A percentile compares a stretch with the other conserved stretches of the same genome.
These are phyloP conservation scores for Pseudococcus jackbeardsleyi DNA, from an alignment of 2,888 invertebrate genomes.

Conservation along the genomic window DNA sequence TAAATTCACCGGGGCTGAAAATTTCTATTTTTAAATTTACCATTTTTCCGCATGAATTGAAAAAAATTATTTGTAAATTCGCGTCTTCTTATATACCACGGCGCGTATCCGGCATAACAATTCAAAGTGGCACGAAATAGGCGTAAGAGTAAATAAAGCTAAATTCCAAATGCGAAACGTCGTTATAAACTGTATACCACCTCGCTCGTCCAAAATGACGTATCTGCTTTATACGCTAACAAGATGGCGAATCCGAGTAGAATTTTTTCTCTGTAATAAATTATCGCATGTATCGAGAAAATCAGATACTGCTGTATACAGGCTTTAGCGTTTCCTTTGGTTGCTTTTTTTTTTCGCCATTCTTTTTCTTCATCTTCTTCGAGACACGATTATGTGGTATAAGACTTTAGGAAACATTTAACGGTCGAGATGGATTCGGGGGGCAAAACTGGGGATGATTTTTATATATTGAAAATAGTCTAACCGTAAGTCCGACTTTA, in stretches of 20 bases:
- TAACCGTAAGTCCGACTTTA: constrained; percentile 43
- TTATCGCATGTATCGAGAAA: constrained; percentile 30
- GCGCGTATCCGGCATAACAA: constrained; percentile 43
- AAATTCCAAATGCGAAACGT: constrained; percentile 31
- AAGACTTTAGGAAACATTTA: constrained; percentile 12
- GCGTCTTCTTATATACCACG: not conserved
- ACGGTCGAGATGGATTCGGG: not conserved
- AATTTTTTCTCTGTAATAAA: constrained; percentile 4
- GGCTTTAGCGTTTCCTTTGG: not conserved
- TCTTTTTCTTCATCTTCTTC: not conserved
- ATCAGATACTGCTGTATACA: not conserved
- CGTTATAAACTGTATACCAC: constrained; percentile 31
- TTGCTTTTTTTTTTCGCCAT: not conserved
- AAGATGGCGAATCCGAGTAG: not conserved
- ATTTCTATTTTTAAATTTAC: constrained; percentile 49
- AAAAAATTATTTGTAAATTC: constrained; percentile 54
- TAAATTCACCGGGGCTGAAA: constrained; percentile 52
- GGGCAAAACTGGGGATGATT: not conserved
- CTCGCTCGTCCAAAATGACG: constrained; percentile 35
- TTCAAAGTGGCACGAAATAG: constrained; percentile 47
- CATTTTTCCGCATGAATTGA: constrained; percentile 55
- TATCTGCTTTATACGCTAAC: constrained; percentile 41
- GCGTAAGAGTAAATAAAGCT: constrained; percentile 39
- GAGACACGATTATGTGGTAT: constrained; percentile 17
- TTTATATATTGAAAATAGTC: constrained; percentile 41